Conservation (phyloP, 2,888 invertebrate species). For the Andrena fulva region DNA sequence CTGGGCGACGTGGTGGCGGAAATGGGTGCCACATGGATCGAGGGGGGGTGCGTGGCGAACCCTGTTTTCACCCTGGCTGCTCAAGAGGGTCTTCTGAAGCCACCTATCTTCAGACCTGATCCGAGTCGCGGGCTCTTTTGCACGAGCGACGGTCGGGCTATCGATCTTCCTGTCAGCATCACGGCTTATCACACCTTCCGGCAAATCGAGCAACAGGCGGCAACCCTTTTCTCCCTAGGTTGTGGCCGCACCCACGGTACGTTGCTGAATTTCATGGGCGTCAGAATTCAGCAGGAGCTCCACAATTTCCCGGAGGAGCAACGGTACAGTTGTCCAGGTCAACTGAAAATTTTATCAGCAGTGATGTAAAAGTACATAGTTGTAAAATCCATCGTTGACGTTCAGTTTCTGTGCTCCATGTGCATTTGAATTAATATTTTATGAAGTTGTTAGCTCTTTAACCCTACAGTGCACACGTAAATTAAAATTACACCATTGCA, state of each 20-base stretch:
- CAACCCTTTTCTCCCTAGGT: conserved; percentile 87
- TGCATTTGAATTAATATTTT: background rate
- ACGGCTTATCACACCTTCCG: conserved; percentile 89
- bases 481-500: no score
- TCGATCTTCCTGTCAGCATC: conserved; percentile 88
- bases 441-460: background rate
- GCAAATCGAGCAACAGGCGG: conserved; percentile 89
- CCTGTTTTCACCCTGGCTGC: conserved; percentile 90
- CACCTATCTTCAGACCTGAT: conserved; percentile 87
- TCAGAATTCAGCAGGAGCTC: conserved; percentile 89
- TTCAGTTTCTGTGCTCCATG: background rate
- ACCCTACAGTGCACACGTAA: no score
- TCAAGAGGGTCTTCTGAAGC: conserved; percentile 88
- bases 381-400: background rate
- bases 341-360: conserved; percentile 49
- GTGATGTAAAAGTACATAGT: conserved; percentile 59
- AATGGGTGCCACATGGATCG: conserved; percentile 91
- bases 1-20: conserved; percentile 91
- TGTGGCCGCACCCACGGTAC: conserved; percentile 88
- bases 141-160: conserved; percentile 89
- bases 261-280: conserved; percentile 88
- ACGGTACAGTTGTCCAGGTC: conserved; percentile 77
- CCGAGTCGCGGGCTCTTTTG: conserved; percentile 88
- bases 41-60: conserved; percentile 90
- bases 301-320: conserved; percentile 90